A percentile compares a stretch with the other conserved stretches of the same genome.
phyloP scores from a whole-genome alignment of 2,113 vertebrate species.

The Sylvietta virens region DNA sequence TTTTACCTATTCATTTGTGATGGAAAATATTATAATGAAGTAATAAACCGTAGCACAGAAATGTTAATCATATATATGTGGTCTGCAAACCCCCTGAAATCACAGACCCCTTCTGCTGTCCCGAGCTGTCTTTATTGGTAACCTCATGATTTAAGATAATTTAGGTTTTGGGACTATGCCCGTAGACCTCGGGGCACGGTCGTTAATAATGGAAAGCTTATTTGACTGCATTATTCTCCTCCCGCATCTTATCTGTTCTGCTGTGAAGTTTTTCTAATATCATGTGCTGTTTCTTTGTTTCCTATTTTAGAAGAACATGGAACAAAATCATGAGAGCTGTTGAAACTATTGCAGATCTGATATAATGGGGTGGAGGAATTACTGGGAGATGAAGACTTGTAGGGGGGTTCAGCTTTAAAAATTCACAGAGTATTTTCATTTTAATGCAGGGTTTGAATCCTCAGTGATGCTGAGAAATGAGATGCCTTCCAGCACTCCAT shows the following conservation, averaged over 20 bases:
- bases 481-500: neutral
- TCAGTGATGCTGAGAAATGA: neutral
- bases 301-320: neutral
- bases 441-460: neutral
- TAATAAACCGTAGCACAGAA: constrained; percentile 56
- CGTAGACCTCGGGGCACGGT: constrained; percentile 37
- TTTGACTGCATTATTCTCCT: constrained; percentile 48
- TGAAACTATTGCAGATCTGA: neutral
- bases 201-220: constrained; percentile 57
- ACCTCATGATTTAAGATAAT: constrained; percentile 29
- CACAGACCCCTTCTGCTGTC: constrained; percentile 51
- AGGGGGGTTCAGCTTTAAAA: neutral
- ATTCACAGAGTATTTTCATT: neutral
- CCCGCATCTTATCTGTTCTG: constrained; percentile 24
- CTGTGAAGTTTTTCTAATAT: constrained; percentile 29
- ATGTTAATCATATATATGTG: constrained; percentile 65
- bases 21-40: constrained; percentile 73
- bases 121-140: constrained; percentile 34
- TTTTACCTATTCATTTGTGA: constrained; percentile 74
- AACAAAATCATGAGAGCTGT: neutral
- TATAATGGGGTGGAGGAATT: neutral
- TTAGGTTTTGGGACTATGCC: neutral
- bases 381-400: neutral
- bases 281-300: constrained; percentile 34
- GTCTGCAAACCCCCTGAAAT: constrained; percentile 48